Conservation (phyloP, 2,888 invertebrate genomes). For the Noctua janthe region DNA sequence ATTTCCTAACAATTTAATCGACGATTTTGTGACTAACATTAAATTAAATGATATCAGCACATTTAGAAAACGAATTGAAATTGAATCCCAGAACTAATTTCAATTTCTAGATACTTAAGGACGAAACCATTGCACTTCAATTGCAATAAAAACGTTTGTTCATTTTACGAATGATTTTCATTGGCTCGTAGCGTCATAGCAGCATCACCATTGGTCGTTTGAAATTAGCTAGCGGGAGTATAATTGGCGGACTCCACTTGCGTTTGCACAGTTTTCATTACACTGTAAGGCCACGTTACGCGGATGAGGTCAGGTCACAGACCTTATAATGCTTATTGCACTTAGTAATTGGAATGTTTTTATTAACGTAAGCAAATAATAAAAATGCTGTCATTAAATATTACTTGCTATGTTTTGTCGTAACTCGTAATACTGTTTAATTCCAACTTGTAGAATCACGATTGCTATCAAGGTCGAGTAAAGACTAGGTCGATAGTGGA, state of each 20-base stretch:
- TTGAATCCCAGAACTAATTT: constrained; percentile 13
- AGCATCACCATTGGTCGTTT: constrained; percentile 53
- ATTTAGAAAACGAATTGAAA: constrained; percentile 31
- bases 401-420: constrained; percentile 31
- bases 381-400: constrained; percentile 44
- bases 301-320: constrained; percentile 73
- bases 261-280: constrained; percentile 70
- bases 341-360: constrained; percentile 64
- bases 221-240: constrained; percentile 48
- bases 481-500: constrained; percentile 60
- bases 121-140: constrained; percentile 24
- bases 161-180: constrained; percentile 37
- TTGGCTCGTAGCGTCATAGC: constrained; percentile 42
- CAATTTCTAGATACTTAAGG: constrained; percentile 6
- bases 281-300: constrained; percentile 68
- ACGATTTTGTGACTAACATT: constrained; percentile 6
- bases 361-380: constrained; percentile 51
- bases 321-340: constrained; percentile 71
- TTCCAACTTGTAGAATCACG: constrained; percentile 60
- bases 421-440: constrained; percentile 46
- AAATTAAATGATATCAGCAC: constrained; percentile 15
- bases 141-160: constrained; percentile 36
- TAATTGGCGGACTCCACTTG: constrained; percentile 60
- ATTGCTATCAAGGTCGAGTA: constrained; percentile 61
- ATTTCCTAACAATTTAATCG: constrained; percentile 44